phyloP scores from a whole-genome alignment of 2,113 vertebrate genomes.

The human region DNA sequence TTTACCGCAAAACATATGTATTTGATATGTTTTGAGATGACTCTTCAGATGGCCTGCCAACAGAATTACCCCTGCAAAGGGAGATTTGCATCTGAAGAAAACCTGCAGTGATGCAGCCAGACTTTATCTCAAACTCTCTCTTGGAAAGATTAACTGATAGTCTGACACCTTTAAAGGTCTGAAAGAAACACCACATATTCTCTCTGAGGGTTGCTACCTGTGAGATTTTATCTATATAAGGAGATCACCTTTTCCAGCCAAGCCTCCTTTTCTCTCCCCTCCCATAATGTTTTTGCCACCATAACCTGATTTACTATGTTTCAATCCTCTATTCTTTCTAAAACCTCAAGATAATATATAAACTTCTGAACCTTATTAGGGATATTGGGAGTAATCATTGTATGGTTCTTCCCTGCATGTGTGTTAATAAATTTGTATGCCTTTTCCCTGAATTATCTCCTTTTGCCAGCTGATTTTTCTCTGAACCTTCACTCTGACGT shows the following conservation, averaged over 20 bases:
- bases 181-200: neutral
- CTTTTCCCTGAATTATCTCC: neutral
- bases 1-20: neutral
- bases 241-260: neutral
- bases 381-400: neutral
- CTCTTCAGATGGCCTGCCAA: neutral
- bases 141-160: neutral
- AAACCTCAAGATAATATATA: no score
- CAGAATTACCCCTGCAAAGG: no score
- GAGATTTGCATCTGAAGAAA: neutral
- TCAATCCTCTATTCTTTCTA: neutral
- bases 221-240: neutral
- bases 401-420: neutral
- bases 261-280: neutral
- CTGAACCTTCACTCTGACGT: fast-evolving
- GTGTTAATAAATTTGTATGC: neutral
- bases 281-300: neutral
- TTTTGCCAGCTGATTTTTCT: neutral
- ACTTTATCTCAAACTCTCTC: neutral
- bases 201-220: neutral
- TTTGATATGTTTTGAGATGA: neutral
- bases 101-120: neutral
- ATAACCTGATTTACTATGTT: neutral
- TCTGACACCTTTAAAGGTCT: neutral
- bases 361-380: neutral